These are phyloP conservation scores for Pogonocherus hispidulus DNA, from an alignment of 2,888 invertebrate genomes.

Conservation along the genomic window DNA sequence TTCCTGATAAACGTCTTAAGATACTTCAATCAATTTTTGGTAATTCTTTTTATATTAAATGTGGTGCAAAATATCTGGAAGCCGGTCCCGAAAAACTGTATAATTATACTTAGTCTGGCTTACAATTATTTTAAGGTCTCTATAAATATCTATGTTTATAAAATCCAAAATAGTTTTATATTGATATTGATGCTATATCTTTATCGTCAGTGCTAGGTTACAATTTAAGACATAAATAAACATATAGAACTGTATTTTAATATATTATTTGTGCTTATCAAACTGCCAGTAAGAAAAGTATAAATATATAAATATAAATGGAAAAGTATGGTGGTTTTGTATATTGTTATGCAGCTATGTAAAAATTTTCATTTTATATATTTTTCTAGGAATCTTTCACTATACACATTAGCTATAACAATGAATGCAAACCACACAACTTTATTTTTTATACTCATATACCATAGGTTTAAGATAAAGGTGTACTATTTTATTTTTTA, in stretches of 20 bases:
- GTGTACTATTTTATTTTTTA: constrained; percentile 65
- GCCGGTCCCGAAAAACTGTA: constrained; percentile 7
- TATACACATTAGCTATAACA: neutral
- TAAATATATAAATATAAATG: neutral
- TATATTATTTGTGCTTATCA: constrained; percentile 25
- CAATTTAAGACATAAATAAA: constrained; percentile 1
- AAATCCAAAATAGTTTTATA: neutral
- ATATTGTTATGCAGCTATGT: constrained; percentile 9
- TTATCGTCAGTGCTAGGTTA: constrained; percentile 11
- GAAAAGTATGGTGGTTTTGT: constrained; percentile 6
- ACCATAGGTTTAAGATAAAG: constrained; percentile 55
- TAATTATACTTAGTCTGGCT: constrained; percentile 26
- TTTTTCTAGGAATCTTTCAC: neutral
- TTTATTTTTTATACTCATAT: constrained; percentile 24
- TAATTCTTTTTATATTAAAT: neutral
- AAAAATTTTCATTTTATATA: neutral
- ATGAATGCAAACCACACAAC: constrained; percentile 6
- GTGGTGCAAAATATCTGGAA: neutral
- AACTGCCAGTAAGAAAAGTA: constrained; percentile 23
- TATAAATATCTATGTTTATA: neutral
- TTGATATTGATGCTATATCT: neutral
- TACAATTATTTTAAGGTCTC: constrained; percentile 1
- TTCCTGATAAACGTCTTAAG: too few species aligned
- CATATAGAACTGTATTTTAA: constrained; percentile 10
- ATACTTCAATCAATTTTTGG: too few species aligned